Evolutionary conservation across 1,140 invertebrate species (phyloP), one percentile per base, ranked within the genome.

Genomic region (Portunus trituberculatus): DNA sequence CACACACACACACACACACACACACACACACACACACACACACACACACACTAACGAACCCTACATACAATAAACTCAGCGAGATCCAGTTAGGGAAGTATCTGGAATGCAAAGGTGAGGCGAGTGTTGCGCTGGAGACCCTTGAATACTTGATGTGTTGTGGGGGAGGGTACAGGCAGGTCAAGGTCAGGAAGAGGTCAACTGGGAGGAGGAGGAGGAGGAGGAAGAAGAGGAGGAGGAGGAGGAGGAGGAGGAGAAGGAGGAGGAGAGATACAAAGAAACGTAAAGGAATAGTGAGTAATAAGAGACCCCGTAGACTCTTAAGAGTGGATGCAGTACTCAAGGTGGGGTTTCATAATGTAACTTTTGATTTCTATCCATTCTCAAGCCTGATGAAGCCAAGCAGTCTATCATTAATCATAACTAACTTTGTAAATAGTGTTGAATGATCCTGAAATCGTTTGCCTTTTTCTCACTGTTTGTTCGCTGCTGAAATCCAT

Each of bases 1-100:
- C 59, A 76, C 59, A 76, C 59, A 76, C 59, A 76, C 59, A 76
- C 59, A 76, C 59, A 76, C 59, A 76, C 84, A 32, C 29, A 45
- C 84, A 39, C 39, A 87, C 29, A 87, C 84, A 87, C 84, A 90
- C 88, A 90, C 88, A 90, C 89, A 91, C 45, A 91, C 89, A 91
- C 89, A 91, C 39, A 91, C 89, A 91, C 89, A 91, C 45, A 91
- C 89, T 52, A 8, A 91, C 89, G 52, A 28, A 91, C 16, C 45
- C 46, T 31, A 28, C 46, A 0, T 48, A 25, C 7, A 46, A 52
- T 32, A 52, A 46, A 52, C 89, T 31, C 89, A 91, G 1, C 46
- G 67, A n/a, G 67, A 25, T 76, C 20, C 67, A n/a, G 25, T 76
- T n/a, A 2, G 67, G 0, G 12, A n/a, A 20, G 25, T n/a, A n/a